Base-by-base conservation (phyloP, 2,797 vertebrate genomes). In the Dendrocincla tyrannina region DNA sequence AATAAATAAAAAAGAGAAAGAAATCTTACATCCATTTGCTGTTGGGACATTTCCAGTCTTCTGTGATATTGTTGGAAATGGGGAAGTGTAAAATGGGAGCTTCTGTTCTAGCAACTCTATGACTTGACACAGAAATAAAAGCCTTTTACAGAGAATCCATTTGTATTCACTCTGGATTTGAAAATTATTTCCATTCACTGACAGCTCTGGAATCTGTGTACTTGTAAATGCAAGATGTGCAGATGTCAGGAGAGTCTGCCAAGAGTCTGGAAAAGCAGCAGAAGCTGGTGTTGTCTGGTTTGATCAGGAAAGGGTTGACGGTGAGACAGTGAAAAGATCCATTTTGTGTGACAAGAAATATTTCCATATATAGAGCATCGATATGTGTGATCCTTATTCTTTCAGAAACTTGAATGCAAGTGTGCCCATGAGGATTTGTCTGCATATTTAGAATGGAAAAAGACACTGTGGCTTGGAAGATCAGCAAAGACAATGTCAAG, bases 151-250 rank as follows among this genome's bases (percentile, higher is more conserved):
- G 88, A 13, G 68, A 76, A 90, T 39, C 44, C 59, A 93, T 97
- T 96, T 97, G 86, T 91, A 91, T 94, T 94, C 89, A 68, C 90
- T 96, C 20, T 52, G 85, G 86, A 96, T 95, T 95, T 93, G 80
- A 91, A 95, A 97, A 96, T 96, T 95, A 93, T 96, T 96, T 97
- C 81, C 44, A 69, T 91, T 60, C 72, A 88, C 88, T 95, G 96
- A 94, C 95, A 96, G 87, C 49, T 93, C 93, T 96, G 93, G 97
- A 97, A 88, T 88, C 90, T 69, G 37, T 89, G 44, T 77, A 81
- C 63, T 96, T 96, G 79, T 93, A 95, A 97, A 95, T 73, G 7
- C 79, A 88, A 88, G 52, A 80, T 91, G 85, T 74, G 39, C 95
- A 92, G 95, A 95, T 93, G 95, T 96, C 93, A 96, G 32, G 24